Base-by-base conservation (phyloP, 2,797 vertebrate species). In the Tinamus major region DNA sequence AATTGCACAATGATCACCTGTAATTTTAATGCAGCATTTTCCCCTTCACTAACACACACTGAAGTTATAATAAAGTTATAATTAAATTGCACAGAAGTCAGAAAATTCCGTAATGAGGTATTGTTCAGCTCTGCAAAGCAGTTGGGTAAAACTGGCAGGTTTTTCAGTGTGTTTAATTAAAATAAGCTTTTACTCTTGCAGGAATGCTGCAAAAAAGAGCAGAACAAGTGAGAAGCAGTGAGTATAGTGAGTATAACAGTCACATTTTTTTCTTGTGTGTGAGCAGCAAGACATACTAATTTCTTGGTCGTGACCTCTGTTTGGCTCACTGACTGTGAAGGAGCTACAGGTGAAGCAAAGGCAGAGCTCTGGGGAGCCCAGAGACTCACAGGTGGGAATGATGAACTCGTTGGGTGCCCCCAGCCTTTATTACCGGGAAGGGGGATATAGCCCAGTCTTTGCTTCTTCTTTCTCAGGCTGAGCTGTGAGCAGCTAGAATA, bases 1-100 rank as follows among this genome's bases (percentile, higher is more conserved):
- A 92, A 81, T 63, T 89, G 31, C 89, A 87, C 37, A 16, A 80
- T 72, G 35, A 49, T 92, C 71, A 65, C 82, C 84, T 90, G 67
- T 81, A 87, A 94, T 95, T 94, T 93, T 90, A 94, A 91, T 0
- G 1, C 85, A 88, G 27, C 67, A 71, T 89, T 93, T 93, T 87
- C 67, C 80, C 65, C 49, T 82, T 89, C 79, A 69, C 72, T 94
- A 80, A 20, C 65, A 59, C 27, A 21, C 11, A 7, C 27, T 67
- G 85, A n/a, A 56, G 39, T 89, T 91, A 75, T 31, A 85, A 67
- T 89, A 67, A 96, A 90, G 93, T 86, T 72, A 84, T 39, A 83
- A 29, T 85, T 94, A 84, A 87, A 72, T 75, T 61, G 64, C 64
- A 77, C n/a, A 70, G 62, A 94, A 92, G 11, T 89, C 53, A 87